A percentile compares a stretch with the other conserved stretches of the same genome.
Evolutionary conservation across 2,888 invertebrate species (phyloP).

Genomic region (Drosophila setosimentum): DNA sequence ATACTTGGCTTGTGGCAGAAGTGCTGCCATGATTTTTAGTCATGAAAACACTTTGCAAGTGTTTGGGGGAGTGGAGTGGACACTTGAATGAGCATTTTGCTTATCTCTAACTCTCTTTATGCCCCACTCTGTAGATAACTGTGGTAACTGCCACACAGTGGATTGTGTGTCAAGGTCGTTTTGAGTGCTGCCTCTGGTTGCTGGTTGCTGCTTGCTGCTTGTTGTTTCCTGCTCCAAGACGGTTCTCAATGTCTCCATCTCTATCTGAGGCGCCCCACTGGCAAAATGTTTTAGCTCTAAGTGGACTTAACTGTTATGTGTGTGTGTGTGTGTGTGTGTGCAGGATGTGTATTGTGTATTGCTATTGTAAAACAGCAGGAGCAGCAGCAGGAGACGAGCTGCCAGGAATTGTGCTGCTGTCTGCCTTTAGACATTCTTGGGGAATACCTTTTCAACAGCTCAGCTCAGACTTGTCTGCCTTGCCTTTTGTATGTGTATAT

Average conservation of each 20-base stretch:
- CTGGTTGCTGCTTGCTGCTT: slow-evolving; percentile 25
- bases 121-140: not conserved
- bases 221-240: slow-evolving; percentile 77
- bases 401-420: slow-evolving; percentile 23
- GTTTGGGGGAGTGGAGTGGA: not conserved
- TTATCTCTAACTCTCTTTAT: not conserved
- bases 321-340: slow-evolving; percentile 21
- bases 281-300: slow-evolving; percentile 47
- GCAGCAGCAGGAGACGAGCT: not conserved
- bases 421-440: slow-evolving; percentile 72
- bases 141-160: slow-evolving; percentile 33
- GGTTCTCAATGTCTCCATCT: slow-evolving; percentile 73
- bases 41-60: slow-evolving; percentile 3
- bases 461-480: slow-evolving; percentile 74
- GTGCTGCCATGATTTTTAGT: slow-evolving; percentile 17
- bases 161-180: slow-evolving; percentile 73
- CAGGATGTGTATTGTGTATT: slow-evolving; percentile 59
- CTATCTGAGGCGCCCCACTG: slow-evolving; percentile 34
- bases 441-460: slow-evolving; percentile 78
- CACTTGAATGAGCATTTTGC: slow-evolving; percentile 13
- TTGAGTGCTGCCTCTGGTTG: slow-evolving; percentile 19
- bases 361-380: slow-evolving; percentile 5
- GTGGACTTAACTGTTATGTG: slow-evolving; percentile 46
- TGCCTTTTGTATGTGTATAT: slow-evolving; percentile 1
- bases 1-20: slow-evolving; percentile 14